Percentiles rank a stretch among this genome's conserved stretches.
phyloP scores from a whole-genome alignment of 2,888 invertebrate species.

The Nezara viridula region DNA sequence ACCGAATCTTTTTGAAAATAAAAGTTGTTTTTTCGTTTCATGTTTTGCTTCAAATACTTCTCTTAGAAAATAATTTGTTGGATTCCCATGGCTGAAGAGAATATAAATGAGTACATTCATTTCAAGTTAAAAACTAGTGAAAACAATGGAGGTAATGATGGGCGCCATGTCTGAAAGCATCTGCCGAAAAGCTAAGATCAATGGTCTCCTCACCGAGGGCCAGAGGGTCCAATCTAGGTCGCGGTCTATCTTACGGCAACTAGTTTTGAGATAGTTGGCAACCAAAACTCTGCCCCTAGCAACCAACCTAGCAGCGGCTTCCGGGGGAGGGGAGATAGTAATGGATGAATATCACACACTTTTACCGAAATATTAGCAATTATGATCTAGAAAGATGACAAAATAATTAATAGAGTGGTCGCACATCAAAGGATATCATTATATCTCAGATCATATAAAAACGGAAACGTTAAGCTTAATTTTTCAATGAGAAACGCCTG shows the following conservation, averaged over 20 bases:
- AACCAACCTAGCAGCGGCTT: no score
- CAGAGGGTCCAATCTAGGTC: background rate
- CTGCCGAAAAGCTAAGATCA: background rate
- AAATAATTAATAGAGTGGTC: no score
- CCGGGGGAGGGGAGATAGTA: background rate
- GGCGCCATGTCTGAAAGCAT: background rate
- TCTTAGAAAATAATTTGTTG: no score
- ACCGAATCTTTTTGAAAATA: no score
- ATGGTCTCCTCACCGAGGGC: background rate
- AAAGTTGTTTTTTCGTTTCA: no score
- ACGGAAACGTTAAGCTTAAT: no score
- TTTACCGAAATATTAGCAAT: background rate
- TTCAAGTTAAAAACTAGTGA: background rate
- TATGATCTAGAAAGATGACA: no score
- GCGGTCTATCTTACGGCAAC: background rate
- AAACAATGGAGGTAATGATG: background rate
- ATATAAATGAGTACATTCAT: background rate
- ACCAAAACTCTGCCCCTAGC: no score
- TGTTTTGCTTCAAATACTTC: no score
- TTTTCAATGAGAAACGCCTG: no score
- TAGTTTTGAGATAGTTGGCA: background rate
- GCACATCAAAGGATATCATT: no score
- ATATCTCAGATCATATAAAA: no score
- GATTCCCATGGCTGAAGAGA: background rate
- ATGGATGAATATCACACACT: background rate